Percentiles rank a stretch among this genome's conserved stretches.
phyloP scores from a whole-genome alignment of 2,113 vertebrate species.

The Malurus elegans region DNA sequence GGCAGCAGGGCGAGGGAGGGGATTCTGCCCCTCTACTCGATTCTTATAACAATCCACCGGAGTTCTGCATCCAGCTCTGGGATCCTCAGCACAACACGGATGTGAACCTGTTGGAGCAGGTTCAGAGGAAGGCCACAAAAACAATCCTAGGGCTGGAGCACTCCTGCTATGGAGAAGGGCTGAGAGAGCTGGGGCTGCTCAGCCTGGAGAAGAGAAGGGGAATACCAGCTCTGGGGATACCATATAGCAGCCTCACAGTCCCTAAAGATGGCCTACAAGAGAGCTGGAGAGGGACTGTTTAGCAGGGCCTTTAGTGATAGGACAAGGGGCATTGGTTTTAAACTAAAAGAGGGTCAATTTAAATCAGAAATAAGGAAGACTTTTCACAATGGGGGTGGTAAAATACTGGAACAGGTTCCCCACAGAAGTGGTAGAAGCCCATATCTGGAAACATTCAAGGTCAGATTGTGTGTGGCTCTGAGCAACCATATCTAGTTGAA shows the following conservation, averaged over 20 bases:
- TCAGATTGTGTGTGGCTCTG: neutral
- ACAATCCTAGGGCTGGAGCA: neutral
- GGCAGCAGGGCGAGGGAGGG: neutral
- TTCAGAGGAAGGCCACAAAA: neutral
- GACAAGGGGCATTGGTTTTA: neutral
- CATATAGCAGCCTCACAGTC: neutral
- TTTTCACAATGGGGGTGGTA: neutral
- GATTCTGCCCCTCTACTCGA: neutral
- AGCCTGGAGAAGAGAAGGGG: neutral
- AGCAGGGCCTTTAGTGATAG: neutral
- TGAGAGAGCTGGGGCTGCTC: neutral
- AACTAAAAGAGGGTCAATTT: neutral
- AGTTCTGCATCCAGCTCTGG: neutral
- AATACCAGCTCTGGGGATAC: too few relatives aligned
- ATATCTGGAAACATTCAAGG: neutral
- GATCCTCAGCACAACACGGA: neutral
- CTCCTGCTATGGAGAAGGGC: neutral
- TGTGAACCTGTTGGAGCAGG: fast-evolving
- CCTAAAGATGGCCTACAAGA: neutral
- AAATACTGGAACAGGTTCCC: neutral
- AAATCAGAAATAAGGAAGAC: neutral
- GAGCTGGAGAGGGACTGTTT: neutral
- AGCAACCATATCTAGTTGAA: neutral
- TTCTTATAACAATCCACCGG: neutral
- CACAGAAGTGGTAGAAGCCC: neutral